These are phyloP conservation scores for Argentina silus DNA, from an alignment of 2,797 vertebrate genomes.

Conservation along the genomic window DNA sequence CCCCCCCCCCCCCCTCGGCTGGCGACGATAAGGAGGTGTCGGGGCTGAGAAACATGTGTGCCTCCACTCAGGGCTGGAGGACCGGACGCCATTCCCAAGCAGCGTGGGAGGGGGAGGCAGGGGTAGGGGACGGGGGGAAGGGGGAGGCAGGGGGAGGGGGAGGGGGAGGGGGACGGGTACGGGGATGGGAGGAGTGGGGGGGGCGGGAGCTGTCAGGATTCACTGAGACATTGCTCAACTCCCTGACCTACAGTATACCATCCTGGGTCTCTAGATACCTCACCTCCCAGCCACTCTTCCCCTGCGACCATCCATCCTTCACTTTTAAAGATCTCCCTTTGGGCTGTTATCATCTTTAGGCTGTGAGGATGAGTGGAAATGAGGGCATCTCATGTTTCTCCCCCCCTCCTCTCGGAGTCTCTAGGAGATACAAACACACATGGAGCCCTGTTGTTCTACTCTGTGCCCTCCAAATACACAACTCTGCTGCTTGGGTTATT, in stretches of 20 bases:
- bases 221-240: slow-evolving; percentile 67
- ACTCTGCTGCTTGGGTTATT: slow-evolving; percentile 82
- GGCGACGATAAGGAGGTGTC: slow-evolving; percentile 87
- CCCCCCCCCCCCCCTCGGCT: slow-evolving; percentile 50
- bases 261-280: slow-evolving; percentile 32
- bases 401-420: slow-evolving; percentile 10
- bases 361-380: slow-evolving; percentile 58
- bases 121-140: slow-evolving; percentile 17
- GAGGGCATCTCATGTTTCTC: slow-evolving; percentile 41
- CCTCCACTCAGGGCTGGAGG: slow-evolving; percentile 66
- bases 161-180: slow-evolving; percentile 35
- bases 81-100: slow-evolving; percentile 55
- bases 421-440: background rate
- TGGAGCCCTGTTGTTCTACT: slow-evolving; percentile 13
- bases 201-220: slow-evolving; percentile 76
- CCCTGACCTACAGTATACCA: slow-evolving; percentile 50
- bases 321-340: slow-evolving; percentile 65
- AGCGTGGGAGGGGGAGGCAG: slow-evolving; percentile 40
- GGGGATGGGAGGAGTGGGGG: slow-evolving; percentile 25
- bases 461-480: slow-evolving; percentile 38
- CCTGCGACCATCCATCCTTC: slow-evolving; percentile 40
- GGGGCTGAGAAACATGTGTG: slow-evolving; percentile 82
- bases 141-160: background rate
- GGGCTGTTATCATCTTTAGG: slow-evolving; percentile 53
- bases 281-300: slow-evolving; percentile 5